Evolutionary conservation across 2,797 vertebrate genomes (phyloP).

Genomic region (Meda fulgida): DNA sequence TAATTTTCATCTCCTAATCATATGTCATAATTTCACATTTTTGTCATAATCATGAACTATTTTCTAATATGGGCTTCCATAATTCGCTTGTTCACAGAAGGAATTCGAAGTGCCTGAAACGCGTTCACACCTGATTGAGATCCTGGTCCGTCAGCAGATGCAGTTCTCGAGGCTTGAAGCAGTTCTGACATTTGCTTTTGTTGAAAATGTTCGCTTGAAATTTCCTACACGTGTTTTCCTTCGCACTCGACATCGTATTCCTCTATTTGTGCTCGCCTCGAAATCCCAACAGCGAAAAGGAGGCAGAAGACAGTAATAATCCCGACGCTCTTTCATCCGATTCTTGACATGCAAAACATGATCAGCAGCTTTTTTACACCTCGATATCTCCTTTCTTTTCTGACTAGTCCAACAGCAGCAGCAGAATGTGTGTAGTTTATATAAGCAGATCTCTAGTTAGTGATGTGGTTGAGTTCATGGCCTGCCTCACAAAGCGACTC

Average conservation of each 20-base stretch:
- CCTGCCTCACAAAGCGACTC: slow-evolving; percentile 77
- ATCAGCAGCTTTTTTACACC: slow-evolving; percentile 36
- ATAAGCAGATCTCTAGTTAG: slow-evolving; percentile 67
- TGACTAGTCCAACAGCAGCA: too few species aligned
- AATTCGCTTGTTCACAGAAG: too few species aligned
- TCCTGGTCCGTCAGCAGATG: slow-evolving; percentile 96
- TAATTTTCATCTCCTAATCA: neutral
- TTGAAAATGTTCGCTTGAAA: slow-evolving; percentile 99
- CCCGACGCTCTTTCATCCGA: slow-evolving; percentile 57
- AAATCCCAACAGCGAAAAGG: neutral
- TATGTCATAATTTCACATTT: too few species aligned
- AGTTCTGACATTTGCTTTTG: slow-evolving; percentile 99
- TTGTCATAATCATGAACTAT: neutral
- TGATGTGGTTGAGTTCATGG: slow-evolving; percentile 71
- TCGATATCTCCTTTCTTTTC: neutral
- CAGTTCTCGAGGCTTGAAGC: slow-evolving; percentile 95
- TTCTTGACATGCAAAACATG: slow-evolving; percentile 65
- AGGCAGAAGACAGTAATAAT: neutral
- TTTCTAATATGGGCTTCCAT: neutral
- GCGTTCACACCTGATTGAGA: slow-evolving; percentile 88
- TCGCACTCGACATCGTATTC: slow-evolving; percentile 85
- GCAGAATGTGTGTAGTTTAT: slow-evolving; percentile 46
- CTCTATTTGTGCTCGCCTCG: neutral
- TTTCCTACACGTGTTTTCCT: slow-evolving; percentile 95
- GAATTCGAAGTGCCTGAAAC: neutral